Evolutionary conservation across 2,797 vertebrate species (phyloP), one percentile per base, ranked within the genome.

Genomic region (Lepilemur ruficaudatus): DNA sequence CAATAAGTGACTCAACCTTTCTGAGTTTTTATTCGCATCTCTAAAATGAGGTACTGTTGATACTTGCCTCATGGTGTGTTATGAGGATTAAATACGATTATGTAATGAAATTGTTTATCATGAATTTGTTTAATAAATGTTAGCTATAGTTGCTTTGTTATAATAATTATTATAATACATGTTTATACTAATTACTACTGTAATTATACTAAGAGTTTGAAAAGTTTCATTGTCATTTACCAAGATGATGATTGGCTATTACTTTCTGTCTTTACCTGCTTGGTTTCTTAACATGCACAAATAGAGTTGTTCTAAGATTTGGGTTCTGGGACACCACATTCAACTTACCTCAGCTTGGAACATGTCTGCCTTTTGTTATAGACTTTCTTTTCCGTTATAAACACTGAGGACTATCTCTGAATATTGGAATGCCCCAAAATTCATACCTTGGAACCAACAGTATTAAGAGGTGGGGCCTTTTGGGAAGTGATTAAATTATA

Each of bases 21-120:
- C 82, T 84, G 63, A 52, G 30, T 78, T 91, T 94, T n/a, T 94
- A 70, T n/a, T 94, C 32, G 93, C 18, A 65, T 91, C 75, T 83
- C 20, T 73, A 84, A 94, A 88, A 79, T 80, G 35, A 93, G 30
- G 13, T 94, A 48, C 32, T 89, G 5, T 50, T 89, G 88, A 80
- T 76, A 63, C 1, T 5, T 55, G 46, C 7, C 38, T 85, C 46
- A 32, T 43, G 4, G 4, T 84, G 4, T 91, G 22, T 93, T 91
- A 85, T 69, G 28, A 85, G 12, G 9, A 67, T 89, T 94, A 82
- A 87, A 88, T 90, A 93, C 81, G 41, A 84, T 89, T 86, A 52
- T 84, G 4, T 48, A 84, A 80, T 91, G 73, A 79, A 91, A 55
- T 90, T 48, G 2, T 83, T 84, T 67, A 61, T 5, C 48, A 35